These are phyloP conservation scores for Perca fluviatilis DNA, from an alignment of 2,113 vertebrate species.

Conservation along the genomic window DNA sequence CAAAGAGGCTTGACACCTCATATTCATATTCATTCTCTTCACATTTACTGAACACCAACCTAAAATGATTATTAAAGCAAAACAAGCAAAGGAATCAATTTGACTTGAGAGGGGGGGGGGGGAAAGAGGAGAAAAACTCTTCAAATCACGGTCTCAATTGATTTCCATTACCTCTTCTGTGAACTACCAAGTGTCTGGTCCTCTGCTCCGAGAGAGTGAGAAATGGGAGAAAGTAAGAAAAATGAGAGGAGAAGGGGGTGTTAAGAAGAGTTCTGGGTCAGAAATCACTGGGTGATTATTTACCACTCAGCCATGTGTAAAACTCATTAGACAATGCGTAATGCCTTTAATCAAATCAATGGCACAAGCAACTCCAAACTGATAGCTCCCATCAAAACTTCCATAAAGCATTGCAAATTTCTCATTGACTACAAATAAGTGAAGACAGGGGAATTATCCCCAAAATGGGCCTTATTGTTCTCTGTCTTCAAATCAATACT, in stretches of 20 bases:
- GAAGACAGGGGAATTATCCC: constrained; percentile 81
- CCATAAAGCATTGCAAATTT: constrained; percentile 85
- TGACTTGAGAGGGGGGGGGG: constrained; percentile 51
- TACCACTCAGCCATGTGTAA: constrained; percentile 98
- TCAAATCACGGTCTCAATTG: constrained; percentile 83
- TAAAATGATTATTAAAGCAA: constrained; percentile 84
- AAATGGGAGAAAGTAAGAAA: constrained; percentile 71
- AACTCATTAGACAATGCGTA: constrained; percentile 99
- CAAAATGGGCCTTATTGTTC: constrained; percentile 82
- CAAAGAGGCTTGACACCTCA: constrained; percentile 70
- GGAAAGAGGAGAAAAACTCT: constrained; percentile 69
- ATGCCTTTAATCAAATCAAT: constrained; percentile 99
- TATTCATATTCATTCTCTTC: constrained; percentile 76
- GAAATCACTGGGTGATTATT: constrained; percentile 93
- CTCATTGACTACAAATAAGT: constrained; percentile 84
- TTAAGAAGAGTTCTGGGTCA: constrained; percentile 83
- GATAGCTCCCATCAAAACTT: constrained; percentile 95
- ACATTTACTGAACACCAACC: constrained; percentile 78
- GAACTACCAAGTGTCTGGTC: constrained; percentile 69
- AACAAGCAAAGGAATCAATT: constrained; percentile 83
- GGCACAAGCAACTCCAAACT: constrained; percentile 93
- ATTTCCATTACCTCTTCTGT: constrained; percentile 80
- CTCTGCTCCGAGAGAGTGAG: constrained; percentile 55
- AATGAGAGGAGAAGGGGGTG: constrained; percentile 61
- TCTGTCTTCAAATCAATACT: constrained; percentile 80